These are phyloP conservation scores for Sternarchorhynchus goeldii DNA, from an alignment of 2,797 vertebrate species.

Conservation along the genomic window DNA sequence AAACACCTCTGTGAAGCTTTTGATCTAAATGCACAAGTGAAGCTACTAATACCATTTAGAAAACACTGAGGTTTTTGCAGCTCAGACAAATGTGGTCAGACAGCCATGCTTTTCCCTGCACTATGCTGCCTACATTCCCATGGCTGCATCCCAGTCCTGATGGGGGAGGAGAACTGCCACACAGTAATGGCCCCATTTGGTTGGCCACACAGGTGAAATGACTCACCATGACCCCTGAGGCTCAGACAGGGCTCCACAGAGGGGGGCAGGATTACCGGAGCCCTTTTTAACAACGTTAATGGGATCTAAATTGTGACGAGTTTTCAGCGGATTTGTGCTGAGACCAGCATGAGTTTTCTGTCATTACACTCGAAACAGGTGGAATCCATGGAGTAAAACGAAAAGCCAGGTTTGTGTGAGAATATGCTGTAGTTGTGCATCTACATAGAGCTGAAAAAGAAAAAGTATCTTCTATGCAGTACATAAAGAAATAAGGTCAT, in stretches of 20 bases:
- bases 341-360: slow-evolving; percentile 73
- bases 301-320: slow-evolving; percentile 63
- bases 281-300: slow-evolving; percentile 71
- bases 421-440: too few species aligned
- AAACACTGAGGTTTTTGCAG: neutral
- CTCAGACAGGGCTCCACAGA: slow-evolving; percentile 24
- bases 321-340: slow-evolving; percentile 64
- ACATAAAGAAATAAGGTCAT: too few species aligned
- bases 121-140: neutral
- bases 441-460: too few species aligned
- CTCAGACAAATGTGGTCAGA: slow-evolving; percentile 6
- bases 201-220: slow-evolving; percentile 38
- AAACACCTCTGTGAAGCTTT: neutral
- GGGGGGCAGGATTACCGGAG: slow-evolving; percentile 25
- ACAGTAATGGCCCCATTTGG: slow-evolving; percentile 24
- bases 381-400: slow-evolving; percentile 39
- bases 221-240: slow-evolving; percentile 21
- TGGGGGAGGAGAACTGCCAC: neutral
- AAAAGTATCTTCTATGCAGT: too few species aligned
- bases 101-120: slow-evolving; percentile 5
- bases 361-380: slow-evolving; percentile 67
- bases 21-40: slow-evolving; percentile 11
- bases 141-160: neutral
- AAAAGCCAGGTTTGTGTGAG: neutral
- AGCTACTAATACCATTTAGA: slow-evolving; percentile 10